A percentile compares a stretch with the other conserved stretches of the same genome.
phyloP scores from a whole-genome alignment of 2,113 vertebrate genomes.

The Rallus limicola region DNA sequence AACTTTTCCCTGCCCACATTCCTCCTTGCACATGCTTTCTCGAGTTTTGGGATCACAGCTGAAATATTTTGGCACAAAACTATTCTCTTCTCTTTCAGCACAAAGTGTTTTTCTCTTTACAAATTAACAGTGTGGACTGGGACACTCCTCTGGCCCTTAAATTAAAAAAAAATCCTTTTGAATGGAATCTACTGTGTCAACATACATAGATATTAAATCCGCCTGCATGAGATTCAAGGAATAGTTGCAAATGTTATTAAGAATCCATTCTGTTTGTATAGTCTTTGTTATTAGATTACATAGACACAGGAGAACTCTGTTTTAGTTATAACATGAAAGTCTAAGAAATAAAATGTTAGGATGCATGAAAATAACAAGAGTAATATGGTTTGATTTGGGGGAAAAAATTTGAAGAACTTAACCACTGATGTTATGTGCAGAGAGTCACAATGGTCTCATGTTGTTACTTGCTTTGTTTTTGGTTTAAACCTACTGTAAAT shows the following conservation, averaged over 20 bases:
- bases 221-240: neutral
- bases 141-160: neutral
- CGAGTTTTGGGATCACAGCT: neutral
- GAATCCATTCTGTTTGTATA: neutral
- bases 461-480: neutral
- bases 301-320: neutral
- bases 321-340: slow-evolving; percentile 17
- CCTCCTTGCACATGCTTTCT: neutral
- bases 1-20: neutral
- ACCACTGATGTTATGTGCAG: neutral
- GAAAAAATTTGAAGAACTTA: neutral
- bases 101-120: slow-evolving; percentile 14
- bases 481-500: slow-evolving; percentile 9
- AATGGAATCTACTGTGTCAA: slow-evolving; percentile 39
- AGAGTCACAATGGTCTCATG: neutral
- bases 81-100: slow-evolving; percentile 12
- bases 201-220: neutral
- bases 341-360: neutral
- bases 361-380: neutral
- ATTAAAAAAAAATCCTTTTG: neutral
- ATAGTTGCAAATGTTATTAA: slow-evolving; percentile 29
- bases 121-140: neutral
- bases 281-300: slow-evolving; percentile 26
- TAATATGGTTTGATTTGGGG: neutral
- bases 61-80: slow-evolving; percentile 28